These are phyloP conservation scores for Sphaeramia orbicularis DNA, from an alignment of 2,797 vertebrate genomes.

Conservation along the genomic window DNA sequence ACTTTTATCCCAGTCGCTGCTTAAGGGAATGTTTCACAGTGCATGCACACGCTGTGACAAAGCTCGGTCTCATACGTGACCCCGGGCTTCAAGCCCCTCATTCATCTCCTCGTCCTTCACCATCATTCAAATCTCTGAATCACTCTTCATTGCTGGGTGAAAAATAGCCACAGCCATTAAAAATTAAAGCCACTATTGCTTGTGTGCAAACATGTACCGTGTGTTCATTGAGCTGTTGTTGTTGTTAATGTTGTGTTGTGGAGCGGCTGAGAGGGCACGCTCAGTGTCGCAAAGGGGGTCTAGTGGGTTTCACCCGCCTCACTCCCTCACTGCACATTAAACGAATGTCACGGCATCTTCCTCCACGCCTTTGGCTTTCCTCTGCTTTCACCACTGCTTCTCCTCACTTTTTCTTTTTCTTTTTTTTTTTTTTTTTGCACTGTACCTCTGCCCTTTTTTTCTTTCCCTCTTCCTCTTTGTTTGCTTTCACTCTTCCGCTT, in stretches of 20 bases:
- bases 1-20: constrained; percentile 19
- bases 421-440: not conserved
- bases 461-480: constrained; percentile 29
- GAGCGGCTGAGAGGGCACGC: constrained; percentile 51
- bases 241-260: constrained; percentile 57
- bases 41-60: not conserved
- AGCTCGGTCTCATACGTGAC: constrained; percentile 44
- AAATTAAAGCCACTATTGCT: constrained; percentile 66
- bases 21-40: constrained; percentile 35
- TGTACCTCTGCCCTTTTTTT: too few relatives aligned
- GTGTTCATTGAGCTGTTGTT: constrained; percentile 36
- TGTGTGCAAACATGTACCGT: constrained; percentile 62
- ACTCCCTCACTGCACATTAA: constrained; percentile 54
- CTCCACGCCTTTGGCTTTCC: not conserved
- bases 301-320: constrained; percentile 47
- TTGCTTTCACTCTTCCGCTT: constrained; percentile 48
- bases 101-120: constrained; percentile 59
- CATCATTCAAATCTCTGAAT: constrained; percentile 60
- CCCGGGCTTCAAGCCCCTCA: constrained; percentile 54
- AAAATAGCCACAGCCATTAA: constrained; percentile 73
- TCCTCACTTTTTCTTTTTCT: constrained; percentile 23
- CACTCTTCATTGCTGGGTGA: constrained; percentile 46
- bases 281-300: constrained; percentile 47
- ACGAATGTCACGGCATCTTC: constrained; percentile 63
- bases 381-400: constrained; percentile 12